These are phyloP conservation scores for Telenomus remus DNA, from an alignment of 1,140 invertebrate genomes.

Conservation along the genomic window DNA sequence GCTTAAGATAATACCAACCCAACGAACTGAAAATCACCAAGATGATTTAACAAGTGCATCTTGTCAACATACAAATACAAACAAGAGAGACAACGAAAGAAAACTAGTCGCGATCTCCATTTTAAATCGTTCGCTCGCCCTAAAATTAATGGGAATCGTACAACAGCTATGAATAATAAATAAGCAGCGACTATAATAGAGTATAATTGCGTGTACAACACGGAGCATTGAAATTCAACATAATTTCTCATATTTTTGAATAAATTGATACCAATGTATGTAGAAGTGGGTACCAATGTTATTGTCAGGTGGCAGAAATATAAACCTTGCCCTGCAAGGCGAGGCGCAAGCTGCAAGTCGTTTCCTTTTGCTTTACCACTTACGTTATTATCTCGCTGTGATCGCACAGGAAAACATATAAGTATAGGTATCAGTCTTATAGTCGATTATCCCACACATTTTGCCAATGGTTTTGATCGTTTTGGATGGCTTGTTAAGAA, in stretches of 20 bases:
- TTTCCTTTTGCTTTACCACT: conserved; percentile 51
- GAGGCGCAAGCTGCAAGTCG: conserved; percentile 58
- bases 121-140: too few relatives aligned
- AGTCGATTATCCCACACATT: conserved; percentile 56
- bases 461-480: conserved; percentile 40
- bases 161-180: too few relatives aligned
- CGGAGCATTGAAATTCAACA: conserved; percentile 1
- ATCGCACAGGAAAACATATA: conserved; percentile 60
- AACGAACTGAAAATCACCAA: too few relatives aligned
- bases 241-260: conserved; percentile 14
- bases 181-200: too few relatives aligned
- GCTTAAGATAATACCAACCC: too few relatives aligned
- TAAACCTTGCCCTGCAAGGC: conserved; percentile 50
- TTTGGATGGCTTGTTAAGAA: conserved; percentile 30
- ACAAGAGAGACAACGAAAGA: too few relatives aligned
- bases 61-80: too few relatives aligned
- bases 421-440: conserved; percentile 58
- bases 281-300: conserved; percentile 43
- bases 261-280: conserved; percentile 26
- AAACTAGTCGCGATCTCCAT: too few relatives aligned
- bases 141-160: too few relatives aligned
- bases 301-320: conserved; percentile 56
- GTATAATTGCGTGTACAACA: neutral
- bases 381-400: conserved; percentile 56
- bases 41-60: too few relatives aligned